A percentile compares a stretch with the other conserved stretches of the same genome.
Conservation (phyloP, 30 jellyfish, hydroid and myxozoan genomes). For the Pseudorhiza aurosa region DNA sequence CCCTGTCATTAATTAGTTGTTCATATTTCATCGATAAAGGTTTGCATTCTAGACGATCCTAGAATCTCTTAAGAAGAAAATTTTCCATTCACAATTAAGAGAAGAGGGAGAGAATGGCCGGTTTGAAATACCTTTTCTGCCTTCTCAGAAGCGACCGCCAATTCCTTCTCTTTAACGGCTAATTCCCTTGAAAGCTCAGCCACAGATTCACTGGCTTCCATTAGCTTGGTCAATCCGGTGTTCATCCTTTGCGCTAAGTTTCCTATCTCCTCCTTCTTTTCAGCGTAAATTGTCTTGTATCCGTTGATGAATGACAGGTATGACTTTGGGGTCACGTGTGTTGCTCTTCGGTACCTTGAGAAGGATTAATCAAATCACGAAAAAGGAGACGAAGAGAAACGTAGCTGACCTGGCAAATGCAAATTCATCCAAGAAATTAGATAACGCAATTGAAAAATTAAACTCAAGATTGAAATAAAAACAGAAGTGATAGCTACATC, state of each 20-base stretch:
- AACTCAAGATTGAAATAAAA: too few relatives aligned
- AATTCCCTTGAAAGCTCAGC: slow-evolving; percentile 78
- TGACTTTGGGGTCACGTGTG: slow-evolving; percentile 91
- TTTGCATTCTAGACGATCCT: too few relatives aligned
- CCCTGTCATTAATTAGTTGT: too few relatives aligned
- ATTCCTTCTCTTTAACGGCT: slow-evolving; percentile 82
- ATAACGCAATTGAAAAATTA: too few relatives aligned
- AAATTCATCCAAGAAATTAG: too few relatives aligned
- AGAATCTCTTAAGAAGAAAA: too few relatives aligned
- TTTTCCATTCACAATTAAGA: too few relatives aligned
- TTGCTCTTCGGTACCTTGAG: slow-evolving; percentile 84
- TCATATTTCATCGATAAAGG: too few relatives aligned
- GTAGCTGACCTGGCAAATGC: too few relatives aligned
- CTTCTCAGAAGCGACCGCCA: slow-evolving; percentile 84
- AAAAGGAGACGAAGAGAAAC: too few relatives aligned
- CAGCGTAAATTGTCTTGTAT: slow-evolving; percentile 68
- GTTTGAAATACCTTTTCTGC: slow-evolving; percentile 85
- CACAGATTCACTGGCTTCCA: slow-evolving; percentile 93
- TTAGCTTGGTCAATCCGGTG: slow-evolving; percentile 72
- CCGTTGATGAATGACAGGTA: slow-evolving; percentile 80
- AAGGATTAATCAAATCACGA: too few relatives aligned
- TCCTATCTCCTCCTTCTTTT: slow-evolving; percentile 66
- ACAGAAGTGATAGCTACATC: too few relatives aligned
- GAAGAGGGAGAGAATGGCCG: background rate
- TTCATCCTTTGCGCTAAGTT: slow-evolving; percentile 76